Evolutionary conservation across 1,140 invertebrate species (phyloP).

Genomic region (Drosophila pachea): DNA sequence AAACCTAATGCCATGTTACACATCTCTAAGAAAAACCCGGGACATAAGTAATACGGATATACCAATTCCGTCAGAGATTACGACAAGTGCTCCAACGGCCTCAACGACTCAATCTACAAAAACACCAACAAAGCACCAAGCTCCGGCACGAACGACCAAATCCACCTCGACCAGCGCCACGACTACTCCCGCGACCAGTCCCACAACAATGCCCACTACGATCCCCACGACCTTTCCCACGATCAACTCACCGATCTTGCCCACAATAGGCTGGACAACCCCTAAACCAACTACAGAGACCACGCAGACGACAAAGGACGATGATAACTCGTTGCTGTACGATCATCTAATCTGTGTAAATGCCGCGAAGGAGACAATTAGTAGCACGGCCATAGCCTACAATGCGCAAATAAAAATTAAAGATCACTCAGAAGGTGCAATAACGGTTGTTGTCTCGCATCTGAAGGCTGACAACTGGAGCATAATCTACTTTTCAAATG

Average conservation of each 20-base stretch:
- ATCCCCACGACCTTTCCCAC: not conserved
- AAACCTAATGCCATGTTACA: not conserved
- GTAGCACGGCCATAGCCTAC: constrained; percentile 6
- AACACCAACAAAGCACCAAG: not conserved
- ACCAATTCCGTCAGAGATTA: too few relatives aligned
- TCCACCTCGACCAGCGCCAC: not conserved
- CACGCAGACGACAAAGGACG: not conserved
- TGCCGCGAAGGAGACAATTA: not conserved
- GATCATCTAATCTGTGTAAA: constrained; percentile 4
- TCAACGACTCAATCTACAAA: too few relatives aligned
- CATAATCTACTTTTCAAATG: constrained; percentile 34
- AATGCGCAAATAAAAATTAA: constrained; percentile 18
- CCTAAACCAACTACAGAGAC: not conserved
- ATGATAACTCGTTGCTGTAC: not conserved
- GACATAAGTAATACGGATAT: not conserved
- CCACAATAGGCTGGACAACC: too few relatives aligned
- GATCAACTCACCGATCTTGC: not conserved
- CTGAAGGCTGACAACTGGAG: not conserved
- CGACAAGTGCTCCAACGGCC: too few relatives aligned
- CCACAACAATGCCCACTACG: too few relatives aligned
- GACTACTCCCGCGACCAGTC: not conserved
- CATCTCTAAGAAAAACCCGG: not conserved
- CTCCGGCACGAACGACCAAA: not conserved
- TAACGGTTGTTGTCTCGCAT: constrained; percentile 21
- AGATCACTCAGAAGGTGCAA: not conserved